Evolutionary conservation across 2,113 vertebrate genomes (phyloP), one percentile per base, ranked within the genome.

Genomic region (Coregonus clupeaformis): DNA sequence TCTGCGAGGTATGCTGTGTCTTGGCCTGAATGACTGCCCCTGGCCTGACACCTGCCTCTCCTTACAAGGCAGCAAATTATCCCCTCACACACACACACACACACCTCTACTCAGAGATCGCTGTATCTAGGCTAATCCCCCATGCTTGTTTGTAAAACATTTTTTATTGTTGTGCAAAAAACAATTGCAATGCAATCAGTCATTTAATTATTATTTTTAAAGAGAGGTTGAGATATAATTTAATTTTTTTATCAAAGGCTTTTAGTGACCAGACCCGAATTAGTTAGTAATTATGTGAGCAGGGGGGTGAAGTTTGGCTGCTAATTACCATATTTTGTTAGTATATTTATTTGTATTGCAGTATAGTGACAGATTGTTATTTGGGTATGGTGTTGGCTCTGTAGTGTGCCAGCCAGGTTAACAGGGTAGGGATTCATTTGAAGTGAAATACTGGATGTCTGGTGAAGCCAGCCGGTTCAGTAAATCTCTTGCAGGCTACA

Each of bases 21-120:
- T 63, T 49, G 16, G 30, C 73, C 64, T 14, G 5, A 45, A 13
- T 24, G 27, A 29, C 4, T 18, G 52, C 32, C 71, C 18, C 32
- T 47, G 12, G 4, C 27, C 24, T 70, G 73, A 68, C 62, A 75
- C 78, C 62, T 75, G 73, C 73, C 36, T 42, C 63, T 72, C 36
- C 22, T 42, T 75, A 72, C 64, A 49, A 65, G 62, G 62, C 62
- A 72, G 63, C 13, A 59, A 74, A 25, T 12, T 22, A 67, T 36
- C 45, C 9, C n/a, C n/a, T n/a, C n/a, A n/a, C n/a, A n/a, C n/a
- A n/a, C n/a, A n/a, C n/a, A 42, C 32, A 36, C 45, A 47, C 27
- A 20, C 69, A 60, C 16, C 3, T 13, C n/a, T 13, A 27, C 64
- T 36, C 18, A 72, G n/a, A 72, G n/a, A 72, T 20, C 55, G 11